Evolutionary conservation across 2,888 invertebrate genomes (phyloP).

Genomic region (Dioctria linearis): DNA sequence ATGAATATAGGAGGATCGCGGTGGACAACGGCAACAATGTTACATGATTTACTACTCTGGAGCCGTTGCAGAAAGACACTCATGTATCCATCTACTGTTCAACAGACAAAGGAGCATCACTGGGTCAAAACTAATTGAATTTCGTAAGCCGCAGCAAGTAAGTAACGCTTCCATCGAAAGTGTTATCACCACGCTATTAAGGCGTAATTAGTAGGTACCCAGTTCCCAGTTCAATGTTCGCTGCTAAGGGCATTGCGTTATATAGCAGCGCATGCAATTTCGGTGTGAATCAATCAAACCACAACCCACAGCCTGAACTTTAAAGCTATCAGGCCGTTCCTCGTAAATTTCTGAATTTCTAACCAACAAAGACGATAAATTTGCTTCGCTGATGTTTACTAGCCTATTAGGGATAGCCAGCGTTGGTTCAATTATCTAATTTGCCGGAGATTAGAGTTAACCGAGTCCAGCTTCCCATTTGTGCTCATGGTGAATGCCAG

Average conservation of each 20-base stretch:
- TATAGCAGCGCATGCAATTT: constrained; percentile 18
- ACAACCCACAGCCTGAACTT: neutral
- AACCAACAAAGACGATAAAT: constrained; percentile 9
- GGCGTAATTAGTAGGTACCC: constrained; percentile 12
- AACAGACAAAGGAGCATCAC: neutral
- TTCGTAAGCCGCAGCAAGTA: constrained; percentile 12
- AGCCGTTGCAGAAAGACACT: neutral
- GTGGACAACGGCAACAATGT: neutral
- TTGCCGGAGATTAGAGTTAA: neutral
- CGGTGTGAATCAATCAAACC: constrained; percentile 22
- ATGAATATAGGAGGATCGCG: too few relatives aligned
- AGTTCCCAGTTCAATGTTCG: too few relatives aligned
- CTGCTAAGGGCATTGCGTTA: neutral
- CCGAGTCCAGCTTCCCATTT: neutral
- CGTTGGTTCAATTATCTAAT: constrained; percentile 2
- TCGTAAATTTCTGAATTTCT: neutral
- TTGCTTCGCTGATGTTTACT: neutral
- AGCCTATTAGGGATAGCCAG: neutral
- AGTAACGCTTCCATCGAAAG: constrained; percentile 6
- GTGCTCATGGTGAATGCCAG: neutral
- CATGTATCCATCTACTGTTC: neutral
- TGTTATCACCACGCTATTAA: constrained; percentile 34
- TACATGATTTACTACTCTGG: constrained; percentile 25
- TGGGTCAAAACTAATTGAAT: constrained; percentile 26
- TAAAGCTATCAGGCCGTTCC: constrained; percentile 1